These are phyloP conservation scores for Nycticebus coucang DNA, from an alignment of 2,113 vertebrate species.

Conservation along the genomic window DNA sequence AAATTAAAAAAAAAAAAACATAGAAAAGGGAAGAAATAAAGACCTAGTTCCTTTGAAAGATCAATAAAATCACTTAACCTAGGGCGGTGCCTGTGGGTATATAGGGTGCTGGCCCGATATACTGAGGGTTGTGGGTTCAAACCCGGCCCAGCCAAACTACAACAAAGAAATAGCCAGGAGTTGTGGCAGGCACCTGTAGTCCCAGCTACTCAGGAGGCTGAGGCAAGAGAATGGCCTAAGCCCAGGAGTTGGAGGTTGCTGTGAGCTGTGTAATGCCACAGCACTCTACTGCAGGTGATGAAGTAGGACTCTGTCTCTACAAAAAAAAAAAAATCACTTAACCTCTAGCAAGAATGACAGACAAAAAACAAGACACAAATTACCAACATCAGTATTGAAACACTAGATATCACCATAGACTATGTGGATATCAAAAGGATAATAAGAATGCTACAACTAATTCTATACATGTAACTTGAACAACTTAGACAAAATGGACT, in stretches of 20 bases:
- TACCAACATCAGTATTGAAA: background rate
- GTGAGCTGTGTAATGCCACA: too few species aligned
- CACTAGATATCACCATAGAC: background rate
- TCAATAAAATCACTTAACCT: background rate
- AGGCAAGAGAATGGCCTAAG: too few species aligned
- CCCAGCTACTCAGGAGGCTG: too few species aligned
- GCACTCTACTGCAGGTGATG: too few species aligned
- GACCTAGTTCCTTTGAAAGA: background rate
- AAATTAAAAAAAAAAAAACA: background rate
- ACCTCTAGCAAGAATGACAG: background rate
- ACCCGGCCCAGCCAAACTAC: too few species aligned
- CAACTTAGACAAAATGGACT: background rate
- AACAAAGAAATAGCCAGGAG: too few species aligned
- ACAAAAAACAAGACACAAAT: background rate
- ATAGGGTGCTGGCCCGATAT: too few species aligned
- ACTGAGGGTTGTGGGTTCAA: too few species aligned
- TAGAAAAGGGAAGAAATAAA: conserved; percentile 37
- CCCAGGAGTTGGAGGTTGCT: too few species aligned
- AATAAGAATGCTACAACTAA: background rate
- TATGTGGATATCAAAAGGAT: background rate
- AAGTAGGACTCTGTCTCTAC: too few species aligned
- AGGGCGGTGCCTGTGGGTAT: too few species aligned
- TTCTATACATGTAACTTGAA: background rate
- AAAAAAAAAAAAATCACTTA: background rate
- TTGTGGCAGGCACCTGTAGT: too few species aligned